A percentile compares a stretch with the other conserved stretches of the same genome.
phyloP scores from a whole-genome alignment of 2,888 invertebrate species.

The Nephrotoma guestfalica region DNA sequence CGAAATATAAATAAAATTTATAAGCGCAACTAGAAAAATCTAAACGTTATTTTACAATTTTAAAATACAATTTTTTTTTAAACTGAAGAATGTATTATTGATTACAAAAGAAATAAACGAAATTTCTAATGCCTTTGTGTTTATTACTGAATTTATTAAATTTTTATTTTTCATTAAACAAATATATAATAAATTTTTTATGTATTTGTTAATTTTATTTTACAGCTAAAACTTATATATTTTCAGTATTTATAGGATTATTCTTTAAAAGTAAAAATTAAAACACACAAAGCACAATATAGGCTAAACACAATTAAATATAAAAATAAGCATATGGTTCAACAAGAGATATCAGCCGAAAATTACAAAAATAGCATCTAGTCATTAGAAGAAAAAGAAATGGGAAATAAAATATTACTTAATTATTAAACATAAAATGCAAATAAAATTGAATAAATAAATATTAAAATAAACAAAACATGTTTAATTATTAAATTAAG shows the following conservation, averaged over 20 bases:
- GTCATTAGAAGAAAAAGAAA: not conserved
- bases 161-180: not conserved
- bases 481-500: not conserved
- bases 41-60: not conserved
- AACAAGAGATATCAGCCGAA: not conserved
- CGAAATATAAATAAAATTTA: not conserved
- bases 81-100: not conserved
- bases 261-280: not conserved
- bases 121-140: not conserved
- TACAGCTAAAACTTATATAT: not conserved
- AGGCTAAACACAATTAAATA: not conserved
- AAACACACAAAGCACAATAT: not conserved
- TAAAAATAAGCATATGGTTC: not conserved
- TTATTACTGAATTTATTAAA: not conserved
- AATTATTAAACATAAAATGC: not conserved
- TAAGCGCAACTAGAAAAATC: not conserved
- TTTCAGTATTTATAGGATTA: not conserved
- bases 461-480: not conserved
- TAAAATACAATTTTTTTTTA: not conserved
- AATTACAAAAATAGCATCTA: not conserved
- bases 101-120: not conserved
- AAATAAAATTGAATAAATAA: not conserved
- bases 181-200: not conserved
- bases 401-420: not conserved
- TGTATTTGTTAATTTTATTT: not conserved